Percentiles rank a stretch among this genome's conserved stretches.
phyloP scores from a whole-genome alignment of 2,888 invertebrate species.

The Lasioglossum calceatum region DNA sequence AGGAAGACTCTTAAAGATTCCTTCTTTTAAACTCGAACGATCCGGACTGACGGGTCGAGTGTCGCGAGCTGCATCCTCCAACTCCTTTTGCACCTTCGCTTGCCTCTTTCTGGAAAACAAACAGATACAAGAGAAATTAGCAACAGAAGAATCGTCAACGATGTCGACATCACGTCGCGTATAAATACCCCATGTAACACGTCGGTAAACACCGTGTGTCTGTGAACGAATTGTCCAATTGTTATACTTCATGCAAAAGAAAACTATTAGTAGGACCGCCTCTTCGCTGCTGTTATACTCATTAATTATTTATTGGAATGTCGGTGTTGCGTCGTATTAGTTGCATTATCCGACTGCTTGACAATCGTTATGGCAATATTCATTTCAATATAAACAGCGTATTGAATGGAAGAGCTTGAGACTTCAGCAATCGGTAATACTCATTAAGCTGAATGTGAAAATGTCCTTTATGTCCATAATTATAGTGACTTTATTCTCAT shows the following conservation, averaged over 20 bases:
- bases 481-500: not conserved
- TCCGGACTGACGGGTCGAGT: slow-evolving; percentile 85
- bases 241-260: slow-evolving; percentile 59
- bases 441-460: not conserved
- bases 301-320: slow-evolving; percentile 11
- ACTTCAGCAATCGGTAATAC: not conserved
- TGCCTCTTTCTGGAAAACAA: slow-evolving; percentile 91
- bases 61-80: slow-evolving; percentile 96
- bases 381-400: not conserved
- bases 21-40: slow-evolving; percentile 85
- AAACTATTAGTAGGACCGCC: slow-evolving; percentile 41
- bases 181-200: slow-evolving; percentile 25
- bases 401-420: not conserved
- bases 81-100: slow-evolving; percentile 94
- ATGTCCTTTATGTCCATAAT: not conserved
- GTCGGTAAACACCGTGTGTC: slow-evolving; percentile 29
- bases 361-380: slow-evolving; percentile 24
- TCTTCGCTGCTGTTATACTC: slow-evolving; percentile 24
- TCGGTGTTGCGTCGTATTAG: slow-evolving; percentile 27
- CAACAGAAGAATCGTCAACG: not conserved
- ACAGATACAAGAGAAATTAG: not conserved
- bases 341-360: slow-evolving; percentile 4
- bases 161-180: not conserved
- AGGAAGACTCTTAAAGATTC: slow-evolving; percentile 78
- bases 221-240: slow-evolving; percentile 27